Conservation (phyloP, 2,113 vertebrate genomes). For the Zootoca vivipara region DNA sequence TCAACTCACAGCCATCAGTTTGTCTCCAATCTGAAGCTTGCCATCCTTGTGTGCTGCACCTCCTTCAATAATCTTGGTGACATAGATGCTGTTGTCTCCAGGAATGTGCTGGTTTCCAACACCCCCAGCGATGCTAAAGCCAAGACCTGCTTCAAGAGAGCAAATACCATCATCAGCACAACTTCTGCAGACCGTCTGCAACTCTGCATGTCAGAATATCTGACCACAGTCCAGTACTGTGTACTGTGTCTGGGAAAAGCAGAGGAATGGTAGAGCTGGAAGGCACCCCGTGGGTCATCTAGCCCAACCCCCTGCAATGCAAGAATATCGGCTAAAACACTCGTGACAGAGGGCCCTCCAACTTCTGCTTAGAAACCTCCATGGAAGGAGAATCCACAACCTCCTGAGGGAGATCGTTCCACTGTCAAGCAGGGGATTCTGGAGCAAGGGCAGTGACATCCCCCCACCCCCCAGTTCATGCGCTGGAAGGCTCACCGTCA, state of each 20-base stretch:
- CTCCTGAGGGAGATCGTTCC: too few species aligned
- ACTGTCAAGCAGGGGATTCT: neutral
- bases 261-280: too few species aligned
- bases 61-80: slow-evolving; percentile 98
- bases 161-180: neutral
- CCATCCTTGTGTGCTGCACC: slow-evolving; percentile 97
- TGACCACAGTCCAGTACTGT: too few species aligned
- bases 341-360: too few species aligned
- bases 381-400: too few species aligned
- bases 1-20: slow-evolving; percentile 91
- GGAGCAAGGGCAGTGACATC: neutral
- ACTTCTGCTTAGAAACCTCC: too few species aligned
- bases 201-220: neutral
- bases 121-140: slow-evolving; percentile 98
- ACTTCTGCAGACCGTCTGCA: slow-evolving; percentile 9
- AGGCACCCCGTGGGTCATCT: too few species aligned
- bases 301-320: too few species aligned
- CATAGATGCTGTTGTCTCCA: slow-evolving; percentile 98
- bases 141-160: slow-evolving; percentile 85
- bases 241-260: neutral
- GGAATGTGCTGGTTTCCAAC: slow-evolving; percentile 99
- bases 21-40: slow-evolving; percentile 96
- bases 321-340: too few species aligned
- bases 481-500: neutral
- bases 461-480: neutral